Conservation (phyloP, 2,113 vertebrate species). For the Trogon surrucura region DNA sequence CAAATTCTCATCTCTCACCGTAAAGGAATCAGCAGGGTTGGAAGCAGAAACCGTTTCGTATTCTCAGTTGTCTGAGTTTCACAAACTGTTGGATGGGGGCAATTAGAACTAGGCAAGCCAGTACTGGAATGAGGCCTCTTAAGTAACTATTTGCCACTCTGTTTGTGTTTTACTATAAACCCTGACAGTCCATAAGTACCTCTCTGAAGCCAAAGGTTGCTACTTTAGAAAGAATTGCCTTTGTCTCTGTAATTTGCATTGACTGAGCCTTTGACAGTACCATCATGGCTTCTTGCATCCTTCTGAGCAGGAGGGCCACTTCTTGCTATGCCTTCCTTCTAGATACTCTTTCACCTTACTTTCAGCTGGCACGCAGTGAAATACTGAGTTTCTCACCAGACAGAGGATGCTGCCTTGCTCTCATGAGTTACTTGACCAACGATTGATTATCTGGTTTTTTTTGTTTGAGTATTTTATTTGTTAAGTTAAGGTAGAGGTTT, state of each 20-base stretch:
- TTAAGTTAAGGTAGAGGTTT: neutral
- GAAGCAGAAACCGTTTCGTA: neutral
- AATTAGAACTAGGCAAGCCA: neutral
- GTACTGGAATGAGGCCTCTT: neutral
- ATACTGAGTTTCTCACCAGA: neutral
- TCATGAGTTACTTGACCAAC: neutral
- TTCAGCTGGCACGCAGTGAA: neutral
- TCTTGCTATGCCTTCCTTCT: neutral
- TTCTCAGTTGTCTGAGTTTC: neutral
- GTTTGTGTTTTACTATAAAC: neutral
- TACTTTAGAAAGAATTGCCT: neutral
- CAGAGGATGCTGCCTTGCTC: neutral
- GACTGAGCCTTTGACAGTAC: neutral
- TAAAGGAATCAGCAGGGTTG: neutral
- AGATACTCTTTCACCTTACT: neutral
- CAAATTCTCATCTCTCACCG: neutral
- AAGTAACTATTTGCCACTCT: neutral
- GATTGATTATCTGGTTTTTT: neutral
- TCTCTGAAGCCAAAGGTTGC: neutral
- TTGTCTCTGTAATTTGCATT: neutral
- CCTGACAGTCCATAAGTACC: neutral
- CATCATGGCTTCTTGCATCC: rapidly evolving
- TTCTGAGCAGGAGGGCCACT: neutral
- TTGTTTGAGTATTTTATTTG: neutral
- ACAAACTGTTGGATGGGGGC: neutral